A percentile compares a stretch with the other conserved stretches of the same genome.
phyloP scores from a whole-genome alignment of 2,888 invertebrate species.

The Dolichopus griseipennis region DNA sequence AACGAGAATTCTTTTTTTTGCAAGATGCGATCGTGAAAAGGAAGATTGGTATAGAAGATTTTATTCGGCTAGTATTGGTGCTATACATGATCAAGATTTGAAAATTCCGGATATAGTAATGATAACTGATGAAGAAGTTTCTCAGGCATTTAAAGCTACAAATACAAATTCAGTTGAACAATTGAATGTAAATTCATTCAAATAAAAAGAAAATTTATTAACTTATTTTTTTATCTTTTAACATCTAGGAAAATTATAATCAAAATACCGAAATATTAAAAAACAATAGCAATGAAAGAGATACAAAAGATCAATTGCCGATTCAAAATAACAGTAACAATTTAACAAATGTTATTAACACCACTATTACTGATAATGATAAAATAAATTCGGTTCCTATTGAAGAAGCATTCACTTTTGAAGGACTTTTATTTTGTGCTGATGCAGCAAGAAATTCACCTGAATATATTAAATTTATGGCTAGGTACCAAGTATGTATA shows the following conservation, averaged over 20 bases:
- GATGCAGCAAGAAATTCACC: constrained; percentile 36
- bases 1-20: constrained; percentile 36
- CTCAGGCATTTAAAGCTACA: constrained; percentile 12
- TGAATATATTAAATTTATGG: constrained; percentile 40
- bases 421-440: constrained; percentile 37
- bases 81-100: constrained; percentile 36
- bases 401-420: constrained; percentile 24
- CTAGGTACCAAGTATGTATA: constrained; percentile 36
- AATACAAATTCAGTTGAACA: not conserved
- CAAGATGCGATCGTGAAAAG: constrained; percentile 40
- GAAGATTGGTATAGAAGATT: constrained; percentile 44
- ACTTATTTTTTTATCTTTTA: not conserved
- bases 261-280: constrained; percentile 12
- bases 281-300: constrained; percentile 16
- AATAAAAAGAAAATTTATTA: not conserved
- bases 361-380: constrained; percentile 21
- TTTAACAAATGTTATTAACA: constrained; percentile 18
- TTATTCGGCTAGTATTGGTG: constrained; percentile 34
- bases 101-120: constrained; percentile 34
- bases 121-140: constrained; percentile 32
- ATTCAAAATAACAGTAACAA: constrained; percentile 18
- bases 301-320: constrained; percentile 17
- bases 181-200: not conserved
- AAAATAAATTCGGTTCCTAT: constrained; percentile 12
- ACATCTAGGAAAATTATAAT: constrained; percentile 17